Evolutionary conservation across 2,888 invertebrate genomes (phyloP), one percentile per base, ranked within the genome.

Genomic region (Flexamia atlantica): DNA sequence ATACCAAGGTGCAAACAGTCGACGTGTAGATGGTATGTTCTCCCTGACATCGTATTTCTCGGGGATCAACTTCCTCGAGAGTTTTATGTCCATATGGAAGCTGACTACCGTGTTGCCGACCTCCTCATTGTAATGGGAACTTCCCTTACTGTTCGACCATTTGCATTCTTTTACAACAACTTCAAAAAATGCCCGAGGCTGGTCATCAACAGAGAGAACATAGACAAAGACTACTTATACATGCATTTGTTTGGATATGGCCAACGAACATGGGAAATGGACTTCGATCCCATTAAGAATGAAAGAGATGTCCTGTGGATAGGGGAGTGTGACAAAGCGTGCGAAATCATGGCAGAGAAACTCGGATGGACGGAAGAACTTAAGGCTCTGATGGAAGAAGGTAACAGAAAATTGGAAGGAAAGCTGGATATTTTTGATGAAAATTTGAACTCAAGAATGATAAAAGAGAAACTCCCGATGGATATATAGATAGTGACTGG

Each of bases 361-460:
- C 14, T 60, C 4, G 60, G 60, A 23, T 60, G 60, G 60, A 60
- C 3, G 5, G 60, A 60, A 20, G 60, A 60, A 23, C 25, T 60
- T 5, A 5, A 60, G 7, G 9, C 60, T 14, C 14, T 60, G 14
- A 60, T 23, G 25, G 23, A 60, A 25, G 60, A 60, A 14, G 60
- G 60, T 25, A 20, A 60, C 14, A 60, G 25, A 17, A 25, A 23
- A 4, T 60, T 60, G 14, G 25, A 23, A 14, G 60, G 60, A 5
- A 60, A 60, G 25, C 4, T 60, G 20, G 60, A 60, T 60, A 25
- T 60, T 20, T 60, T 60, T 25, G 60, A 60, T 60, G 60, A 60
- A 25, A 60, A 60, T 9, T 25, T 25, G 25, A 60, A 25, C 20
- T 25, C 60, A 25, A n/a, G n/a, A n/a, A n/a, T n/a, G n/a, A n/a